Evolutionary conservation across 2,113 vertebrate species (phyloP), one percentile per base, ranked within the genome.

Genomic region (Antechinus flavipes): DNA sequence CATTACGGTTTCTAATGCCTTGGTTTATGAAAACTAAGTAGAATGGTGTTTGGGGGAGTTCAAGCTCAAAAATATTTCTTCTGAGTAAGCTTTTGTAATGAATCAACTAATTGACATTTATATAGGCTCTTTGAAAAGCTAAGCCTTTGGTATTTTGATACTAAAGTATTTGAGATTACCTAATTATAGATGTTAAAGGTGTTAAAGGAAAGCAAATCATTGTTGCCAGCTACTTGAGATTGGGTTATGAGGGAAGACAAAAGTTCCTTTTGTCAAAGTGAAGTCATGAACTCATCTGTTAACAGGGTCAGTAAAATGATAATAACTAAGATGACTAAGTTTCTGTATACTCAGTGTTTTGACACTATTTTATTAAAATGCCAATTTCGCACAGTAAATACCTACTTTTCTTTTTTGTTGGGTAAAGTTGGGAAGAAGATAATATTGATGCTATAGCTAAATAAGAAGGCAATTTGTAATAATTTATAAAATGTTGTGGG

Each of bases 91-190:
- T 76, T 10, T 50, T 35, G 55, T 91, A 58, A 47, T 91, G n/a
- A 93, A 90, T 95, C 91, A 76, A 22, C 53, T 19, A 61, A 26
- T 56, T 84, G 58, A n/a, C 93, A 90, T 50, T 52, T 91, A 95
- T 11, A 52, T 42, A 84, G 35, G 6, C 35, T 76, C 35, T 19
- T 76, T 76, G 35, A 76, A 76, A 76, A n/a, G 16, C 35, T 68
- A n/a, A 76, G 68, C 35, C 68, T 16, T 76, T 76, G 30, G 35
- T 35, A 3, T 58, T 24, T 26, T 58, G 27, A 27, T 61, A 10
- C 56, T 25, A 58, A 27, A 58, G 25, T 27, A 68, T 35, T 35
- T 35, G 61, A 27, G 12, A 35, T 68, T 11, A 16, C 12, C 3
- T 35, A 14, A 68, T 68, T 35, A 35, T 68, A 35, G 30, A 4